phyloP scores from a whole-genome alignment of 1,140 invertebrate species.

The Acyrthosiphon pisum region DNA sequence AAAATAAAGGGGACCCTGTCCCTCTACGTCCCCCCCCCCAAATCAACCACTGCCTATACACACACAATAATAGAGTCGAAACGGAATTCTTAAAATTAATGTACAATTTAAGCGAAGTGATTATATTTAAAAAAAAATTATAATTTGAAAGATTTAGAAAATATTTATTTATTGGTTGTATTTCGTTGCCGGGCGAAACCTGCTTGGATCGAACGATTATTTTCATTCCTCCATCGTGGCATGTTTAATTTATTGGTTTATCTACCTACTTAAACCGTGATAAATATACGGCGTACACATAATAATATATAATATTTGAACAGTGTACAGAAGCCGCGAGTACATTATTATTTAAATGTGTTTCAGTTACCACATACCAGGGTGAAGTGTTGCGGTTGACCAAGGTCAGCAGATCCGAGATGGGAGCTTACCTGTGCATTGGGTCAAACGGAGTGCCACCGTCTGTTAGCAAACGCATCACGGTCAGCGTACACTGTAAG shows the following conservation, averaged over 20 bases:
- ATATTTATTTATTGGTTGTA: not conserved
- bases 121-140: not conserved
- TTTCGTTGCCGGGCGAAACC: not conserved
- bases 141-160: not conserved
- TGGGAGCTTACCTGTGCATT: slow-evolving; percentile 90
- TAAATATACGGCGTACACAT: not conserved
- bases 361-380: slow-evolving; percentile 60
- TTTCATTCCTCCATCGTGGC: not conserved
- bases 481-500: slow-evolving; percentile 87
- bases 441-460: slow-evolving; percentile 88
- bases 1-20: too few species aligned
- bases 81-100: not conserved
- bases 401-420: slow-evolving; percentile 82
- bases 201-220: not conserved
- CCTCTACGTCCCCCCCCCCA: too few species aligned
- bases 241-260: not conserved
- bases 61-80: not conserved
- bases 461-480: slow-evolving; percentile 82
- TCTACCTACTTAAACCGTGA: not conserved
- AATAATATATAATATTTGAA: not conserved
- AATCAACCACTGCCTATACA: too few species aligned
- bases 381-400: slow-evolving; percentile 70
- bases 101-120: not conserved
- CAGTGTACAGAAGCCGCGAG: not conserved
- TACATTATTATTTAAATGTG: slow-evolving; percentile 15